These are phyloP conservation scores for Pimephales promelas DNA, from an alignment of 2,113 vertebrate genomes.

Conservation along the genomic window DNA sequence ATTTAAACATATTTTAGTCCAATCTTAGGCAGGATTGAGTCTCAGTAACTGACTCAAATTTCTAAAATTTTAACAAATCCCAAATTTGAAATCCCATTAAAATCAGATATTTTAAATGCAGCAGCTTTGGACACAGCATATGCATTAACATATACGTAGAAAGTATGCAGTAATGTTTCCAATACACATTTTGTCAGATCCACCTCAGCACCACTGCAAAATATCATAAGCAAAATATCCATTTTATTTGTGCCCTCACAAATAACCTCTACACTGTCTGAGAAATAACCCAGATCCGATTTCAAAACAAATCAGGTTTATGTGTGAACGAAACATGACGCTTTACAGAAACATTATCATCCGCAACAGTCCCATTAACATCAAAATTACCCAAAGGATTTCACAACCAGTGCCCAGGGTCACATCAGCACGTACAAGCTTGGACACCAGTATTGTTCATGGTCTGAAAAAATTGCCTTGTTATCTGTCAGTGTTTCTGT, in stretches of 20 bases:
- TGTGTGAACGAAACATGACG: not conserved
- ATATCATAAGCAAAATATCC: not conserved
- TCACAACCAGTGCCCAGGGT: not conserved
- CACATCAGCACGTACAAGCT: constrained; percentile 21
- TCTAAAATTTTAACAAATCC: not conserved
- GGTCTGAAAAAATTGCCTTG: constrained; percentile 45
- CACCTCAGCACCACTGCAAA: not conserved
- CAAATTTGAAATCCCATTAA: not conserved
- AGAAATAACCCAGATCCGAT: not conserved
- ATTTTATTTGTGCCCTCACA: not conserved
- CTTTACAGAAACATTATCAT: not conserved
- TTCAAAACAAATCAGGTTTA: not conserved
- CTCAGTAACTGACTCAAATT: not conserved
- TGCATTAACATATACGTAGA: not conserved
- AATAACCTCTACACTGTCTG: not conserved
- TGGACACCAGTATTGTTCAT: constrained; percentile 30
- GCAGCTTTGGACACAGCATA: not conserved
- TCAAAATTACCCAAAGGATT: not conserved
- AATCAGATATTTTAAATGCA: not conserved
- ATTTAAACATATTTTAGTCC: not conserved
- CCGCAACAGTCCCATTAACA: not conserved
- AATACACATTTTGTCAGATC: not conserved
- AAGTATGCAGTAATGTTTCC: not conserved
- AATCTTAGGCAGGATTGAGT: no score
- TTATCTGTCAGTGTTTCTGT: constrained; percentile 49